Conservation (phyloP, 2,113 vertebrate species). For the Lophura nycthemera region DNA sequence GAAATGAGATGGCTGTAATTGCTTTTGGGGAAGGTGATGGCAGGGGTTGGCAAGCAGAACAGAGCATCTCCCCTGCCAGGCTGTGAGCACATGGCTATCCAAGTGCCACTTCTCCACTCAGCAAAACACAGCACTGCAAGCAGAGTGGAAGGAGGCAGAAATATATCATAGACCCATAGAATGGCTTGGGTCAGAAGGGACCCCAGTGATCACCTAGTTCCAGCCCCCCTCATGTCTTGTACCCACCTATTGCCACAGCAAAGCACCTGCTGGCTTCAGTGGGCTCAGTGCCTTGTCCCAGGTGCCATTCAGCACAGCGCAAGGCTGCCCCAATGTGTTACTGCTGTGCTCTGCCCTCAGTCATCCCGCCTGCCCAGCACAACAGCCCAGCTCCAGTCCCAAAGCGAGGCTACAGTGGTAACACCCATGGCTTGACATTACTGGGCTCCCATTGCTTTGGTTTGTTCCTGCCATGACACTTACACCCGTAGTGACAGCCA, state of each 20-base stretch:
- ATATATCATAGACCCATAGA: too few relatives aligned
- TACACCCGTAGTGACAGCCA: not conserved
- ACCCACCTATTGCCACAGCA: not conserved
- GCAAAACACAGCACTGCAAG: not conserved
- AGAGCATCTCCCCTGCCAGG: not conserved
- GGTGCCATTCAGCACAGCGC: not conserved
- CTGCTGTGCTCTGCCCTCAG: not conserved
- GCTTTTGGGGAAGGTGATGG: not conserved
- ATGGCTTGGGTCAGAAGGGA: too few relatives aligned
- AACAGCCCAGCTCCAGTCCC: not conserved
- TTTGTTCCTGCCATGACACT: not conserved
- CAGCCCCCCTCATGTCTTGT: too few relatives aligned
- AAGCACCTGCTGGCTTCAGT: not conserved
- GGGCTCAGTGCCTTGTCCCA: not conserved
- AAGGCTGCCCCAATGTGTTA: not conserved
- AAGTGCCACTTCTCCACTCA: not conserved
- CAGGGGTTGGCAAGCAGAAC: not conserved
- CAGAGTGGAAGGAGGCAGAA: not conserved
- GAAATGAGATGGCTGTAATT: conserved; percentile 16
- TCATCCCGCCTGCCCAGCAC: not conserved
- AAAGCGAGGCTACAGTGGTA: not conserved
- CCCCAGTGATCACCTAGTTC: too few relatives aligned
- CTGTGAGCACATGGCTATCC: not conserved
- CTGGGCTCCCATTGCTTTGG: not conserved
- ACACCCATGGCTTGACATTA: not conserved